Conservation (phyloP, 2,888 invertebrate genomes). For the Autographa pulchrina region DNA sequence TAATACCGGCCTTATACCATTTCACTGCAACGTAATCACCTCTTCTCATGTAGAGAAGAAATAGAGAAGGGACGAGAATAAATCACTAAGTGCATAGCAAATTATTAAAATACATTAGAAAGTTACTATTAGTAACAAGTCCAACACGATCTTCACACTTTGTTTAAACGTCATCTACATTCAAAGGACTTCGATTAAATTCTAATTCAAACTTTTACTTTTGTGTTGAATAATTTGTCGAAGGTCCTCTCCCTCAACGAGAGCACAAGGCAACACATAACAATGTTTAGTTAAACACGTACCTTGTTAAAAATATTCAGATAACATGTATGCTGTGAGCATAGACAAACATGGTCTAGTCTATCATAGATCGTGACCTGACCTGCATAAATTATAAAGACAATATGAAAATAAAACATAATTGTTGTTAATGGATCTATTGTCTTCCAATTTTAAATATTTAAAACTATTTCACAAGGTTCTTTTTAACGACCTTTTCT, state of each 20-base stretch:
- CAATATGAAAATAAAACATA: neutral
- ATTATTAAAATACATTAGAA: no score
- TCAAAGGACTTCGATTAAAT: neutral
- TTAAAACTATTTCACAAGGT: neutral
- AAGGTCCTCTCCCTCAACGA: constrained; percentile 18
- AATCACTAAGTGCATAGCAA: no score
- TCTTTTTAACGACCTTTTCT: neutral
- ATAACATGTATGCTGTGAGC: no score
- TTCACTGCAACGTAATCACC: neutral
- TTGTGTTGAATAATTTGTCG: constrained; percentile 19
- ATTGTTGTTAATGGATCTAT: neutral
- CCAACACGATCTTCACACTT: no score
- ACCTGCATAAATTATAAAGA: neutral
- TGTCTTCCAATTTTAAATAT: neutral
- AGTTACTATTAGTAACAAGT: no score
- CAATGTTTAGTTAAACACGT: constrained; percentile 22
- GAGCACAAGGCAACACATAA: constrained; percentile 26
- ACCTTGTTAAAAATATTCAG: constrained; percentile 31
- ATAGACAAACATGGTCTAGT: constrained; percentile 7
- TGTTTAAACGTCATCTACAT: neutral
- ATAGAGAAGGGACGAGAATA: no score
- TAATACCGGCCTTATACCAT: neutral
- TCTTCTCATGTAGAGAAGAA: no score
- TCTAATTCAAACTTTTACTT: constrained; percentile 33
- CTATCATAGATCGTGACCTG: neutral